Percentiles rank a stretch among this genome's conserved stretches.
Conservation (phyloP, 1,140 invertebrate genomes). For the Teleopsis dalmanni region DNA sequence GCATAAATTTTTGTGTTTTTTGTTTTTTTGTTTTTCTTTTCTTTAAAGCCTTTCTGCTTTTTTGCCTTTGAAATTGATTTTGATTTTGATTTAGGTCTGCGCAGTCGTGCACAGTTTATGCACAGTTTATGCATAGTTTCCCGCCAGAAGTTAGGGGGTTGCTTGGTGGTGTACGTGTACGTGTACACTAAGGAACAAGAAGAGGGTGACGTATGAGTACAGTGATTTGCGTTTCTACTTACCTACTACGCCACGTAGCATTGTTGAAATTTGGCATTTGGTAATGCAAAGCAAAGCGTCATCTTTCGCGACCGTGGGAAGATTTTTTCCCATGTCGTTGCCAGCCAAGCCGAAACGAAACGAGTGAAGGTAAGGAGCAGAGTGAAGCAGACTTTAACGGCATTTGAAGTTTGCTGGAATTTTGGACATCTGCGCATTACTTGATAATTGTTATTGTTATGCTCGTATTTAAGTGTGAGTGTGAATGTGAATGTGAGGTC, state of each 20-base stretch:
- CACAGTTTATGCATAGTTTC: too few species aligned
- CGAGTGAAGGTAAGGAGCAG: background rate
- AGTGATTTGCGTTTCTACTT: conserved; percentile 8
- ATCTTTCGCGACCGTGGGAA: conserved; percentile 28
- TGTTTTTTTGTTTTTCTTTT: background rate
- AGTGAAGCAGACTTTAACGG: background rate
- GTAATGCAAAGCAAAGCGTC: background rate
- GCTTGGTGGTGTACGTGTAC: conserved; percentile 14
- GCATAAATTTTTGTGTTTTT: background rate
- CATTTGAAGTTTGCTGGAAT: background rate
- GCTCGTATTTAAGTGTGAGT: conserved; percentile 9
- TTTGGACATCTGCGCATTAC: conserved; percentile 26
- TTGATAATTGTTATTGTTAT: background rate
- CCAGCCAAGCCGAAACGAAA: background rate
- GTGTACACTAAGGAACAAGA: background rate
- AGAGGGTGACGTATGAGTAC: conserved; percentile 5
- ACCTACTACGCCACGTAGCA: background rate
- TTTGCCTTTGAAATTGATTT: background rate
- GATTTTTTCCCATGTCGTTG: conserved; percentile 19
- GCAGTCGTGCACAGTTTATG: too few species aligned
- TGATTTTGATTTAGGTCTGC: background rate
- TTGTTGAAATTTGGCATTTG: background rate
- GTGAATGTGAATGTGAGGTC: too few species aligned
- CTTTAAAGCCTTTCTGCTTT: background rate
- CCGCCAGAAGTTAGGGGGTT: conserved; percentile 42